Evolutionary conservation across 2,113 vertebrate genomes (phyloP), one percentile per base, ranked within the genome.

Genomic region (Oncorhynchus masou): DNA sequence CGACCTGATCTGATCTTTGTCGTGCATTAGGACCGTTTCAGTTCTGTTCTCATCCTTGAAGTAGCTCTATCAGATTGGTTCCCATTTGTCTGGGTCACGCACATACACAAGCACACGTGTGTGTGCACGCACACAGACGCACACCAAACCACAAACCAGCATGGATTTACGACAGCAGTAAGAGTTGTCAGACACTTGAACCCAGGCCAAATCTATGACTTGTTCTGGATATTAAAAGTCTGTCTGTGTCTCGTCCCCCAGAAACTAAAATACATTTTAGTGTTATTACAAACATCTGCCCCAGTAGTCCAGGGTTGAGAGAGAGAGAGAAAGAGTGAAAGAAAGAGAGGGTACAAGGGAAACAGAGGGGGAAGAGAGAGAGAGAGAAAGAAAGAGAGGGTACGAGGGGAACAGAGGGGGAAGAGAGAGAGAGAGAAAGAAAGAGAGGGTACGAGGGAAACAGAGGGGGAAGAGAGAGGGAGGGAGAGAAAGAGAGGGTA

Each of bases 271-370:
- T 75, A 66, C 15, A 75, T 83, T 86, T 68, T 62, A 79, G 75
- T 71, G 6, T 86, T 87, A 84, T 88, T 79, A 59, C 79, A 81
- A 85, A 86, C 84, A 90, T 89, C 82, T 88, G 89, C 65, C 78
- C 70, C 70, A 51, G 27, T 49, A 39, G 69, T 73, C 39, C 60
- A 15, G 20, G 7, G 22, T 29, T 66, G 85, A 84, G 72, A 83
- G 81, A 86, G 71, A 57, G 51, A 9, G 8, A 45, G 0, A n/a
- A n/a, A 39, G 34, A 39, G 7, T 0, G 34, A 39, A 6, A 45
- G 8, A 45, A 0, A 9, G 39, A 9, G 39, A 39, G 7, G 7
- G 34, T 6, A 39, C 0, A 1, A 39, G 34, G 2, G 31, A 34
- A 34, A 34, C 31, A 34, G 31, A 34, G 31, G 34, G 34, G 34